phyloP scores from a whole-genome alignment of 2,797 vertebrate species.

The Syncerus caffer region DNA sequence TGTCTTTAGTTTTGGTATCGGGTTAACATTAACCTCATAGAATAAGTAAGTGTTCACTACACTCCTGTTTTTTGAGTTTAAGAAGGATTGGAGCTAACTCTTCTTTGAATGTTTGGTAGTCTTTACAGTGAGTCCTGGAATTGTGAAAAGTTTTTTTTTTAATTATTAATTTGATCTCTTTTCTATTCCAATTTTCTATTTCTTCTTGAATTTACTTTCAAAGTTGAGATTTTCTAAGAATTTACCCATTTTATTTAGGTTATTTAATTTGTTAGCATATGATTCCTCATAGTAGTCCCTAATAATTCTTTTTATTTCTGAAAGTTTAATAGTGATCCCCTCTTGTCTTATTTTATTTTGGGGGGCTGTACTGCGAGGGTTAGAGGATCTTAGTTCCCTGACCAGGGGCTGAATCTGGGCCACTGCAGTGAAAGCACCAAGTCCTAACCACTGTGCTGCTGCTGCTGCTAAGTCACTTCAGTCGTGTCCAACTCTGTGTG shows the following conservation, averaged over 20 bases:
- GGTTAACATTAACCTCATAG: not conserved
- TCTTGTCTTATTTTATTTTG: not conserved
- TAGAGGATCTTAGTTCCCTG: not conserved
- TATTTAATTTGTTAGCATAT: not conserved
- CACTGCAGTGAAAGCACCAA: not conserved
- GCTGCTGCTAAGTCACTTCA: too few relatives aligned
- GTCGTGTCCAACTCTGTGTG: too few relatives aligned
- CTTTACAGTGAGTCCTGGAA: not conserved
- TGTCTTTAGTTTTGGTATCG: not conserved
- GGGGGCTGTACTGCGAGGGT: not conserved
- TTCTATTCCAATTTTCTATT: not conserved
- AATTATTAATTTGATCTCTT: not conserved
- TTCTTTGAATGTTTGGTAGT: not conserved
- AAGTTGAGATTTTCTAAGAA: not conserved
- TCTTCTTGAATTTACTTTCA: not conserved
- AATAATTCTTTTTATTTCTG: not conserved
- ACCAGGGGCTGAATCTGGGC: not conserved
- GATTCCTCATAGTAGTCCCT: not conserved
- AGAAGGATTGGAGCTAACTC: not conserved
- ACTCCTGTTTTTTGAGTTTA: not conserved
- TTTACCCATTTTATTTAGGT: not conserved
- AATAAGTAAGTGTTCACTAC: not conserved
- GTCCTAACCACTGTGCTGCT: not conserved
- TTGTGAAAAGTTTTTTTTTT: not conserved
- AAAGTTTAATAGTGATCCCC: not conserved